Base-by-base conservation (phyloP, 2,888 invertebrate genomes). In the Strigamia transsilvanica region DNA sequence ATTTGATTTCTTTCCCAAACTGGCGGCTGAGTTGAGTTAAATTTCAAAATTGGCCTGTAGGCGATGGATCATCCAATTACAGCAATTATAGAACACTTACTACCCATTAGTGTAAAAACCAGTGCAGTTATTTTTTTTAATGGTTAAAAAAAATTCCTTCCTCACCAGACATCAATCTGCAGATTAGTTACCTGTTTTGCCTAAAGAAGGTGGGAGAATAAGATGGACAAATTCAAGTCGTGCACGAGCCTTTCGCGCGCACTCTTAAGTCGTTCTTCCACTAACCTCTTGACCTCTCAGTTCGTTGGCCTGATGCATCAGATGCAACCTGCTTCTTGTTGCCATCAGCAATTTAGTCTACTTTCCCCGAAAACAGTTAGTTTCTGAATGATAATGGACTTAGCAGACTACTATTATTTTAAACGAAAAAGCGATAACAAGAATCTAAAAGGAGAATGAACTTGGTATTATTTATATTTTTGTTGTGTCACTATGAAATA, bases 161-260 rank as follows among this genome's bases (percentile, higher is more conserved):
- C 32, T 27, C 27, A 73, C 27, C 73, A 32, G 18, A 7, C 46
- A 4, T 46, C 46, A 46, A 15, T 15, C 9, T 7, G 0, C 18
- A 21, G 18, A 73, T 15, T 4, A 73, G 32, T 73, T 73, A 73
- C 32, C 15, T 27, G 27, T 27, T 73, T 73, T 6, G 5, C 32
- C n/a, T 15, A 32, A 73, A 73, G n/a, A 12, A 66, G 66, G 66
- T 9, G 27, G 27, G 13, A 27, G 32, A 73, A 73, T 2, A 73
- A 73, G 32, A 73, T 27, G 73, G 73, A 73, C 73, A 18, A 5
- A 66, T 23, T 18, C 32, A 73, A 73, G 32, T 73, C 73, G 73
- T 73, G 73, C 73, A 73, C 32, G 27, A 73, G 73, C 32, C 73
- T 73, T 32, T 73, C 73, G 73, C 73, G 73, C 73, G 73, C 73